Base-by-base conservation (phyloP, 2,888 invertebrate genomes). In the Cataglyphis altisquamis region DNA sequence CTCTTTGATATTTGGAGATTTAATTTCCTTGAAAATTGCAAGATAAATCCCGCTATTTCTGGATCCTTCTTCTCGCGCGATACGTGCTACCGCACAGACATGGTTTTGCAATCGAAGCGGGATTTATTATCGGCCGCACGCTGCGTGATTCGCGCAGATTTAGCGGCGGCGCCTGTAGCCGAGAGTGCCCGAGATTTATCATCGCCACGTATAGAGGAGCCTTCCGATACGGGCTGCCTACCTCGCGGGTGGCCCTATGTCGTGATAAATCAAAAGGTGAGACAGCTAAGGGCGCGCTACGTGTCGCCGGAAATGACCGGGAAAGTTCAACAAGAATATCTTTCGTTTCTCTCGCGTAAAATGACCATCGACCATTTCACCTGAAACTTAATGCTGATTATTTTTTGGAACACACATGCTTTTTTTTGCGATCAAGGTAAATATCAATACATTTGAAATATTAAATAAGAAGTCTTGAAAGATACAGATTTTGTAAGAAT, bases 51-150 rank as follows among this genome's bases (percentile, higher is more conserved):
- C 8, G n/a, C 57, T 45, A 45, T 78, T 72, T 45, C 70, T 60
- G 9, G 70, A 45, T 45, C 18, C 32, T 36, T 60, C 57, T 57
- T 60, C 78, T 60, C 70, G 39, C 78, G 57, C 70, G 70, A 18
- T 70, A 77, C 52, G 77, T 77, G 77, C 48, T 67, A 60, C 60
- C 60, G 45, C 72, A 60, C 9, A 70, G 78, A 78, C 48, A 48
- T 32, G 78, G 72, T 78, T 72, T 60, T 45, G 78, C 78, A 72
- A 78, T 78, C 78, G 70, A 78, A 78, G 78, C 25, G 72, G 89
- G 90, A 92, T 92, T 93, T 92, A 90, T 92, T 91, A 90, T 84
- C 88, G 86, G 88, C 82, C 75, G 78, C 87, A 83, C 87, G 67
- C 85, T 85, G 62, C 81, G 82, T 73, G 64, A 68, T 78, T 62